Evolutionary conservation across 2,113 vertebrate genomes (phyloP), one percentile per base, ranked within the genome.

Genomic region (Nerophis lumbriciformis): DNA sequence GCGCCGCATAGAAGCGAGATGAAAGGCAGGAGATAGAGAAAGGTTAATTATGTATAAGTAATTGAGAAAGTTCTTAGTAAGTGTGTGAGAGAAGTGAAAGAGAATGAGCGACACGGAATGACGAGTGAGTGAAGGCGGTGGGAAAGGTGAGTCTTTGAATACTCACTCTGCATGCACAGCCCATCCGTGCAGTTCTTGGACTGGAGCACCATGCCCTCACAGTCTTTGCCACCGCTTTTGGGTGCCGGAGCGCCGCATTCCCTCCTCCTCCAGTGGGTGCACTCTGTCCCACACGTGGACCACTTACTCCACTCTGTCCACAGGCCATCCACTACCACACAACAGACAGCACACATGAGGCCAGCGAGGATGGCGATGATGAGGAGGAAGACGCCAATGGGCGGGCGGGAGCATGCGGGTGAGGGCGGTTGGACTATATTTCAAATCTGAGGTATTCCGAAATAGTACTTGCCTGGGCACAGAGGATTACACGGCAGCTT

Each of bases 271-370:
- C 95, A 98, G 86, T 99, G 97, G 59, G 96, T 96, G 72, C 97
- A 99, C 84, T 99, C 97, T 0, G 96, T 98, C 76, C 97, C 97
- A 59, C 97, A 98, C 4, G 96, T 92, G 59, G 96, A 98, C 97
- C 97, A 99, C 81, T 98, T 98, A 89, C 93, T 99, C 97, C 97
- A 99, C 15, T 94, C 90, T 0, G 95, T 97, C 97, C 96, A 98
- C 82, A 94, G 90, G 65, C 97, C 97, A 55, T 98, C 95, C 92
- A 98, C 97, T 99, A 75, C 69, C 83, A 80, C 69, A 84, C 85
- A 79, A 76, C 77, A 81, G 50, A 85, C 72, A 78, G 74, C 68
- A 79, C 59, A 79, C 58, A 76, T 16, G 67, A 53, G 62, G 69
- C 36, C 5, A 57, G 9, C 14, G 63, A 11, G 54, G 72, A 69